Evolutionary conservation across 2,888 invertebrate species (phyloP), one percentile per base, ranked within the genome.

Genomic region (Drosophila acutilabella): DNA sequence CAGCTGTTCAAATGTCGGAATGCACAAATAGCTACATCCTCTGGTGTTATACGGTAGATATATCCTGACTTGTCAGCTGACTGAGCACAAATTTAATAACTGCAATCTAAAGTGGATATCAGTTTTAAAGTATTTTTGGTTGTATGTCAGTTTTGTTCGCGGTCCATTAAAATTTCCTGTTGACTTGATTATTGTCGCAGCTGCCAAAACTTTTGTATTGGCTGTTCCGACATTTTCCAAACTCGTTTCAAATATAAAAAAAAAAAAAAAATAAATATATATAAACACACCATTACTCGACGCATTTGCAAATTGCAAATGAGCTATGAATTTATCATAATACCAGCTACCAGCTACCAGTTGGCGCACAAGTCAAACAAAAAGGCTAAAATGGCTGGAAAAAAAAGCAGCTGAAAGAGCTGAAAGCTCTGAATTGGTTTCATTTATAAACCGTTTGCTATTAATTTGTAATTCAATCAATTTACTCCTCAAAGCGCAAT

Each of bases 391-490:
- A 30, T 8, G 30, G 30, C 8, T 30, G 30, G 5, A 23, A 23
- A 30, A 30, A 30, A 30, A 30, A 8, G 30, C 30, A 36, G 36
- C 36, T 36, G 36, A 36, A 36, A 36, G 36, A 36, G 36, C 13
- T 36, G 4, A 13, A 13, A 36, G 13, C 11, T 2, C 0, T 40
- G 14, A 51, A n/a, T 51, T 26, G 51, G 26, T 30, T 7, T 26
- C 45, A 70, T 23, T 47, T 53, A 26, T 30, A 61, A 67, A 30
- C 50, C 53, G 26, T 18, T 59, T 59, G 38, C 6, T 14, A 54
- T 54, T 40, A 60, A 72, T 75, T 72, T 67, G 67, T 72, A 60
- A 75, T 64, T 77, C 68, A 75, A 64, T 73, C 5, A 16, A 20
- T 20, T 50, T 36, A n/a, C 36, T 50, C 18, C 47, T 44, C 18